Evolutionary conservation across 2,113 vertebrate species (phyloP).

Genomic region (Grammomys dolichurus): DNA sequence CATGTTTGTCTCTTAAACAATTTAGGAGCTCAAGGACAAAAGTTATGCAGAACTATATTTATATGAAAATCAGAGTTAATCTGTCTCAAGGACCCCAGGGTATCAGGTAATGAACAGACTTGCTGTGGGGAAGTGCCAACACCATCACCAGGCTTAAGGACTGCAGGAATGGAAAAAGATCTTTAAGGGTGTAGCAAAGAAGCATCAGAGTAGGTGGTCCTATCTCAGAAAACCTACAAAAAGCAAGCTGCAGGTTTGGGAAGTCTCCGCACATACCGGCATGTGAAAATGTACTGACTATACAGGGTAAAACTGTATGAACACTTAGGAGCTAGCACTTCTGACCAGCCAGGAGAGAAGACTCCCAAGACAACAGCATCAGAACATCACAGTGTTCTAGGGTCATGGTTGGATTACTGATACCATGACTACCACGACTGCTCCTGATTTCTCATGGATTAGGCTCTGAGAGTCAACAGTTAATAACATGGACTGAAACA

Average conservation of each 20-base stretch:
- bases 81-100: neutral
- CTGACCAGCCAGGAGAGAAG: constrained; percentile 47
- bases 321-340: constrained; percentile 47
- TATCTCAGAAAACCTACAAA: neutral
- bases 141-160: neutral
- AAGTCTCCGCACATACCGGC: neutral
- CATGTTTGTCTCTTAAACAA: constrained; percentile 13
- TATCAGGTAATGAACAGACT: neutral
- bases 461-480: constrained; percentile 76
- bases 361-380: constrained; percentile 39
- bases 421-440: constrained; percentile 61
- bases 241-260: neutral
- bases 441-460: constrained; percentile 74
- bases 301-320: neutral
- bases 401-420: constrained; percentile 8
- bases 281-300: neutral
- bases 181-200: neutral
- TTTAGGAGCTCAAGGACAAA: neutral
- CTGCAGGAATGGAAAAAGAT: neutral
- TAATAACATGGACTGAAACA: constrained; percentile 80
- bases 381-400: constrained; percentile 63
- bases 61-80: constrained; percentile 49
- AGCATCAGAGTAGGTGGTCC: neutral
- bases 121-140: neutral
- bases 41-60: constrained; percentile 39